These are phyloP conservation scores for Lasius fuliginosus DNA, from an alignment of 2,888 invertebrate species.

Conservation along the genomic window DNA sequence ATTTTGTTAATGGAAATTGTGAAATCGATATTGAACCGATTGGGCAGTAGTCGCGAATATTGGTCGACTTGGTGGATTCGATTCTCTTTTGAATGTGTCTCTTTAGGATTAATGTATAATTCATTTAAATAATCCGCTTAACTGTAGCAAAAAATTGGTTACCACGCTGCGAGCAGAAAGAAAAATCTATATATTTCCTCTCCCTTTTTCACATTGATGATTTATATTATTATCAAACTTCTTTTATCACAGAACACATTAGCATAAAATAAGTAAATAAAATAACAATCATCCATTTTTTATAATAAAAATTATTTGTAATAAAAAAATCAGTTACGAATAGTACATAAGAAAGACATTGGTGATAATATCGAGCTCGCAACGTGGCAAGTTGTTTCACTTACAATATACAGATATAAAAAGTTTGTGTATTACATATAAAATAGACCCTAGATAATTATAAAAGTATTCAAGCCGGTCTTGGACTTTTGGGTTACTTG, in stretches of 20 bases:
- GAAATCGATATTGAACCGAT: neutral
- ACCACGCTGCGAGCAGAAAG: slow-evolving; percentile 19
- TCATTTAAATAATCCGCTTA: slow-evolving; percentile 6
- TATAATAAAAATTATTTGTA: slow-evolving; percentile 1
- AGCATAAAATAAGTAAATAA: neutral
- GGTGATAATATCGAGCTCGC: slow-evolving; percentile 9
- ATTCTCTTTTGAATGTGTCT: neutral
- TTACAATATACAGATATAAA: slow-evolving; percentile 51
- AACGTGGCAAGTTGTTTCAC: neutral
- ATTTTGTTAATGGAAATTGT: slow-evolving; percentile 1
- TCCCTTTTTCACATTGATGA: neutral
- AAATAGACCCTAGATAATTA: slow-evolving; percentile 33
- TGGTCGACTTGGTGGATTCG: slow-evolving; percentile 5
- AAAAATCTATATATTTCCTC: neutral
- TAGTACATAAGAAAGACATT: neutral
- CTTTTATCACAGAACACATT: neutral
- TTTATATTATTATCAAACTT: neutral
- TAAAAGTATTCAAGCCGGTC: slow-evolving; percentile 17
- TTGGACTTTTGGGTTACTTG: slow-evolving; percentile 12
- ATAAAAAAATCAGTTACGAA: slow-evolving; percentile 1
- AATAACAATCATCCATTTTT: neutral
- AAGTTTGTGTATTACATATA: slow-evolving; percentile 40
- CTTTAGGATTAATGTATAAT: neutral
- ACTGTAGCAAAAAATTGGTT: slow-evolving; percentile 21
- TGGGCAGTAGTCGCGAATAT: neutral